Evolutionary conservation across 2,888 invertebrate genomes (phyloP).

Genomic region (Eristalinus sepulchralis): DNA sequence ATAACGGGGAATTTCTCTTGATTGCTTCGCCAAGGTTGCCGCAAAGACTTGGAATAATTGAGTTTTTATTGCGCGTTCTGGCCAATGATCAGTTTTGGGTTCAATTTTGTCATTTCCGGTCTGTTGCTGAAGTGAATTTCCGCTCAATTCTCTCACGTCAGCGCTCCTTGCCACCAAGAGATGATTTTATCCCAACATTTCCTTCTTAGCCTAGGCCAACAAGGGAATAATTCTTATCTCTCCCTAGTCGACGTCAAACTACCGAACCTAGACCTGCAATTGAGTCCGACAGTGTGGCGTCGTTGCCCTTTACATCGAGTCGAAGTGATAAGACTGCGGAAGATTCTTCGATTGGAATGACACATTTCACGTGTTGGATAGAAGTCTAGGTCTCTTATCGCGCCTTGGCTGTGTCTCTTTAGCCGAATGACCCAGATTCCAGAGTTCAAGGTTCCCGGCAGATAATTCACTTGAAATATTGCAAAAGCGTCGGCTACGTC

Average conservation of each 20-base stretch:
- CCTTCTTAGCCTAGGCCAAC: not conserved
- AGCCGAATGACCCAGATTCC: not conserved
- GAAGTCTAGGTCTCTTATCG: not conserved
- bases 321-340: not conserved
- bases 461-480: not conserved
- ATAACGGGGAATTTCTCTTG: not conserved
- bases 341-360: not conserved
- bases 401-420: not conserved
- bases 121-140: not conserved
- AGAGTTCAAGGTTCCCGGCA: not conserved
- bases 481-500: not conserved
- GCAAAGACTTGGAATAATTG: not conserved
- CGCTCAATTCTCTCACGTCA: no score
- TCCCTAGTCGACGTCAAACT: not conserved
- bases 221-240: not conserved
- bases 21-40: not conserved
- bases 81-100: not conserved
- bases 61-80: not conserved
- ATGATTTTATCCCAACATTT: not conserved
- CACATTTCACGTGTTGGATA: not conserved
- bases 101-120: not conserved
- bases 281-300: not conserved
- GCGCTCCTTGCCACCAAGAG: not conserved
- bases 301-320: not conserved
- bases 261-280: not conserved